A percentile compares a stretch with the other conserved stretches of the same genome.
Evolutionary conservation across 2,888 invertebrate genomes (phyloP).

Genomic region (Hypselothyrea guttata): DNA sequence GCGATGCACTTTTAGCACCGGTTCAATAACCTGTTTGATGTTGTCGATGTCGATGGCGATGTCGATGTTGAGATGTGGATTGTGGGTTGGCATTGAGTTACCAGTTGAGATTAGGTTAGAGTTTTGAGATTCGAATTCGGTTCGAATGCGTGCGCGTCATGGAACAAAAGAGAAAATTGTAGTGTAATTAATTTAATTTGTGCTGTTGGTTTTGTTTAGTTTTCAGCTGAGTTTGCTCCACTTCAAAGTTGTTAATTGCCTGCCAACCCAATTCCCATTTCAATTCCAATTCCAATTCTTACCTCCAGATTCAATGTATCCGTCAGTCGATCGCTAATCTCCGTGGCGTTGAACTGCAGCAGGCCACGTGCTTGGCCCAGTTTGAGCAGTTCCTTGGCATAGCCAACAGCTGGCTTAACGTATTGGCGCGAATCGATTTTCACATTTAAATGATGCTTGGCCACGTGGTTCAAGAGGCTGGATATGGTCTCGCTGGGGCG

Average conservation of each 20-base stretch:
- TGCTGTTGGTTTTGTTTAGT: too few species aligned
- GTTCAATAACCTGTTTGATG: constrained; percentile 86
- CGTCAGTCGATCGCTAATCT: constrained; percentile 89
- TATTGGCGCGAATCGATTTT: constrained; percentile 89
- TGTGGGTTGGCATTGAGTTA: constrained; percentile 18
- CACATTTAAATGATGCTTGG: constrained; percentile 87
- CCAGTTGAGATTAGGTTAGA: not conserved
- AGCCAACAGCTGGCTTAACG: constrained; percentile 89
- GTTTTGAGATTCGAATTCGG: constrained; percentile 9
- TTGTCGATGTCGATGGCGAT: constrained; percentile 4
- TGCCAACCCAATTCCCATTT: constrained; percentile 14
- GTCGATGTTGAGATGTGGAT: constrained; percentile 19
- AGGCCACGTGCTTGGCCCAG: constrained; percentile 88
- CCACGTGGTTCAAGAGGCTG: constrained; percentile 86
- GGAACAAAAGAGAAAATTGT: constrained; percentile 55
- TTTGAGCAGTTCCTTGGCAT: constrained; percentile 87
- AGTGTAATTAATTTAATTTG: constrained; percentile 70
- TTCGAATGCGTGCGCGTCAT: constrained; percentile 37
- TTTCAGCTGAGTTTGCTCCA: constrained; percentile 25
- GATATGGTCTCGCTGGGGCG: constrained; percentile 88
- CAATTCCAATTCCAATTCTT: constrained; percentile 38
- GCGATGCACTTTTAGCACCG: constrained; percentile 90
- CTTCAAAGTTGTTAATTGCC: constrained; percentile 21
- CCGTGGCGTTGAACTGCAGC: constrained; percentile 87
- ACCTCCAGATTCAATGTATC: constrained; percentile 90